Base-by-base conservation (phyloP, 2,113 vertebrate genomes). In the Riparia riparia region DNA sequence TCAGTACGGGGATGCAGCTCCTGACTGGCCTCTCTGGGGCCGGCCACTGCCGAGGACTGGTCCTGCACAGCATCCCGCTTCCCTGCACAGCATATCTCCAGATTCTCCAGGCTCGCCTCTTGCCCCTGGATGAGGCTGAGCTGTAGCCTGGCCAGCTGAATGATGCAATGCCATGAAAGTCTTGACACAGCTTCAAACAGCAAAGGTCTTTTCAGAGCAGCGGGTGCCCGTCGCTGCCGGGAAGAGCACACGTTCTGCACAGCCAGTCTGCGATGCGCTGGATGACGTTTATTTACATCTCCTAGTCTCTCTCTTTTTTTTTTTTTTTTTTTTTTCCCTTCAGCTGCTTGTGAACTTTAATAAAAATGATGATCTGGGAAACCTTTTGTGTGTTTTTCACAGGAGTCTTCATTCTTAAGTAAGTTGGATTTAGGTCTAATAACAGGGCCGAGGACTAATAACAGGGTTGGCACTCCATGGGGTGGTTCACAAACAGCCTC, bases 361-460 rank as follows among this genome's bases (percentile, higher is more conserved):
- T 97, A 96, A 97, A 97, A 95, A 86, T 95, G 68, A 97, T 86
- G 78, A 81, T 69, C 92, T 96, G 95, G 84, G 95, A 95, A 96
- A 91, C 54, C 2, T 1, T 73, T 73, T 80, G 72, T 79, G 82
- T 83, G 47, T 76, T 87, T 91, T 92, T 94, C 83, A 95, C 92
- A 90, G 73, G 94, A 91, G 32, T 69, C 61, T 96, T 93, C 91
- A 50, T 95, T 95, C 95, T 86, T 37, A 96, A 93, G 82, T 77
- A 60, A 54, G 84, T 68, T 76, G 65, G 87, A 90, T 95, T 82
- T 79, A 71, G 37, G 87, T 72, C 58, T 94, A 96, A 97, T 92
- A 80, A 96, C 83, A 96, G 83, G 89, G 86, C 74, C 9, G 12
- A 73, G 80, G 53, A 89, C 37, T 95, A 96, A 91, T 90, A 79